A percentile compares a stretch with the other conserved stretches of the same genome.
Evolutionary conservation across 2,797 vertebrate genomes (phyloP).

Genomic region (Xenentodon cancila): DNA sequence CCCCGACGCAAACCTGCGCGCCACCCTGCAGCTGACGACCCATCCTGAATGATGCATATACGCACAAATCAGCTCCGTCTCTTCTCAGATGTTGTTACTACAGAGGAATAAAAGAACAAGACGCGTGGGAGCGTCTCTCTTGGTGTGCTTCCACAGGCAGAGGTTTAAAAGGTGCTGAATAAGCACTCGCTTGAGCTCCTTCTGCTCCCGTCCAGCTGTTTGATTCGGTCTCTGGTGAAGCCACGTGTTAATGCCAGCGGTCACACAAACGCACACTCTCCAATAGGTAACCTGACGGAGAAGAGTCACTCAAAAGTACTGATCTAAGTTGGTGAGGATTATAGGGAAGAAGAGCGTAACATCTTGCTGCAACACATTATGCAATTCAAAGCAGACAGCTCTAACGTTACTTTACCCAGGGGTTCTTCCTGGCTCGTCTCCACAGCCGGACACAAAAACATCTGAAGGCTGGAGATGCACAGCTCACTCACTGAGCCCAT

Average conservation of each 20-base stretch:
- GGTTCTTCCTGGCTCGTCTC: constrained; percentile 48
- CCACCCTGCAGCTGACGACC: constrained; percentile 26
- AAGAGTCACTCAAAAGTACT: constrained; percentile 2
- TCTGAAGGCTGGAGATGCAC: constrained; percentile 89
- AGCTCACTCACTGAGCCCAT: constrained; percentile 90
- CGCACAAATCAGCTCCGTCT: constrained; percentile 1
- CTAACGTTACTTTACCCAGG: constrained; percentile 78
- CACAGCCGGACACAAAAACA: constrained; percentile 85
- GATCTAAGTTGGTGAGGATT: neutral
- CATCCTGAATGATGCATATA: constrained; percentile 16
- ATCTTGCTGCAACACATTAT: neutral
- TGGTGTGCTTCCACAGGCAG: neutral
- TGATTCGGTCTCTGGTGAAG: constrained; percentile 30
- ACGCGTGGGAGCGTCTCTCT: no score
- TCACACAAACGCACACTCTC: neutral
- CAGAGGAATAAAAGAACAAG: no score
- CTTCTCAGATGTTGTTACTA: constrained; percentile 1
- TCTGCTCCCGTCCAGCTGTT: constrained; percentile 42
- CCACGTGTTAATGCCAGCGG: constrained; percentile 8
- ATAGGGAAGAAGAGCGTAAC: neutral
- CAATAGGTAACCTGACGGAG: constrained; percentile 16
- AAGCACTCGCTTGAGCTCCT: constrained; percentile 37
- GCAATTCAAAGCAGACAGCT: neutral
- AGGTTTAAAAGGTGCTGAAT: constrained; percentile 45
- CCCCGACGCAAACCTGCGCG: constrained; percentile 6